Evolutionary conservation across 2,888 invertebrate genomes (phyloP).

Genomic region (Syrista parreyssii): DNA sequence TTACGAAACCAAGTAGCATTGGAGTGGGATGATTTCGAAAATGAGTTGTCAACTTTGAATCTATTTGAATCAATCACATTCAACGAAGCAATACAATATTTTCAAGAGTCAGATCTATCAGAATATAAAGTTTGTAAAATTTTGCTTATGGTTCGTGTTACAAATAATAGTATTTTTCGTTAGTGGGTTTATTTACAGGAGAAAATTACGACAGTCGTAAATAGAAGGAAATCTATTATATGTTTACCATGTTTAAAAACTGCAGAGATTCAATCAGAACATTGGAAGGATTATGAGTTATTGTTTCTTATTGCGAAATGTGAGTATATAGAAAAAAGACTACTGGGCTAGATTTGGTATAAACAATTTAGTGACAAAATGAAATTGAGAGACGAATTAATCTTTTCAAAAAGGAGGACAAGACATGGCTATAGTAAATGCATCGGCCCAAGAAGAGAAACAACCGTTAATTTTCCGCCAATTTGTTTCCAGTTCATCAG

Average conservation of each 20-base stretch:
- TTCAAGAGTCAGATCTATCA: slow-evolving; percentile 10
- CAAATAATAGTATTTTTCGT: neutral
- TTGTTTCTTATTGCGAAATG: slow-evolving; percentile 20
- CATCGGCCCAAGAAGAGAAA: slow-evolving; percentile 30
- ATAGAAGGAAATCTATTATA: slow-evolving; percentile 2
- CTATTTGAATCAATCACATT: slow-evolving; percentile 7
- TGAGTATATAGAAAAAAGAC: slow-evolving; percentile 7
- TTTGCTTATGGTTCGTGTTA: neutral
- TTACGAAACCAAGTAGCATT: neutral
- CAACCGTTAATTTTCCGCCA: slow-evolving; percentile 25
- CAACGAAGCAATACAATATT: slow-evolving; percentile 12
- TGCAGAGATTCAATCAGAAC: neutral
- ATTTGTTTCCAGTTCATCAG: slow-evolving; percentile 28
- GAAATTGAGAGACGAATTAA: neutral
- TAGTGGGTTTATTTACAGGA: slow-evolving; percentile 5
- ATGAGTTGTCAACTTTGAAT: neutral
- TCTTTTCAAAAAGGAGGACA: slow-evolving; percentile 20
- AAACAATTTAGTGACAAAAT: neutral
- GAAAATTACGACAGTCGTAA: slow-evolving; percentile 1
- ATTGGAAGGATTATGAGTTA: slow-evolving; percentile 11
- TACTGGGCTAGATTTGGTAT: neutral
- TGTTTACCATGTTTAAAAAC: slow-evolving; percentile 2
- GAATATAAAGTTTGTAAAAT: slow-evolving; percentile 22
- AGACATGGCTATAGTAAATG: slow-evolving; percentile 24
- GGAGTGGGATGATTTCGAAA: slow-evolving; percentile 14